Evolutionary conservation across 2,113 vertebrate genomes (phyloP).

Genomic region (Boulengeromyrus knoepffleri): DNA sequence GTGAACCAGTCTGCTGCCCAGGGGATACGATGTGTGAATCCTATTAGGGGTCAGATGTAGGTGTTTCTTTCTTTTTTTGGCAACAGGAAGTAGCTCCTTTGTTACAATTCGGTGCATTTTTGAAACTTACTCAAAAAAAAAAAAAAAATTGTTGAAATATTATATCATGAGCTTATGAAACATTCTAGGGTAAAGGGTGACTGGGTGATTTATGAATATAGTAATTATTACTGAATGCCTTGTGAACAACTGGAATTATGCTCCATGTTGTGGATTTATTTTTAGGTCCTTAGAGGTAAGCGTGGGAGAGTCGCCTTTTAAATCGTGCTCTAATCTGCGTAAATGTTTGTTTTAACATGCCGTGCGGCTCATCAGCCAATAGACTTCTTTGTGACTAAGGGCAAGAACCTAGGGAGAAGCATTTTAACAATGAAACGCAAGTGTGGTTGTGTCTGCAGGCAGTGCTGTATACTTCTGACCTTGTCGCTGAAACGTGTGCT

Average conservation of each 20-base stretch:
- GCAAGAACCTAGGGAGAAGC: background rate
- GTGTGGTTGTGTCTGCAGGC: background rate
- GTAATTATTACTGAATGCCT: background rate
- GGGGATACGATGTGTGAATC: background rate
- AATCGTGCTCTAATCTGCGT: slow-evolving; percentile 1
- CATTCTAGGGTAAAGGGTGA: background rate
- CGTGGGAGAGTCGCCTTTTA: background rate
- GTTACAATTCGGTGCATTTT: background rate
- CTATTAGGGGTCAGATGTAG: background rate
- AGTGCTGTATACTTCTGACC: background rate
- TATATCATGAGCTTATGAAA: background rate
- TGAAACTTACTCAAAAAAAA: background rate
- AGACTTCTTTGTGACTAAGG: background rate
- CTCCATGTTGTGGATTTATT: background rate
- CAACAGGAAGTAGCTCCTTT: background rate
- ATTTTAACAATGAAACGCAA: background rate
- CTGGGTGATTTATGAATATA: background rate
- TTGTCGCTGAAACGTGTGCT: background rate
- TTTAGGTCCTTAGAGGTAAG: slow-evolving; percentile 4
- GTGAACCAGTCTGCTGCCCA: background rate
- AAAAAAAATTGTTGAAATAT: background rate
- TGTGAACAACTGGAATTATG: background rate
- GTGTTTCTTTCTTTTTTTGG: background rate
- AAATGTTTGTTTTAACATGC: slow-evolving; percentile 18
- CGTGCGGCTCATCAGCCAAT: background rate